These are phyloP conservation scores for Nyleta sp. DNA, from an alignment of 2,888 invertebrate genomes.

Conservation along the genomic window DNA sequence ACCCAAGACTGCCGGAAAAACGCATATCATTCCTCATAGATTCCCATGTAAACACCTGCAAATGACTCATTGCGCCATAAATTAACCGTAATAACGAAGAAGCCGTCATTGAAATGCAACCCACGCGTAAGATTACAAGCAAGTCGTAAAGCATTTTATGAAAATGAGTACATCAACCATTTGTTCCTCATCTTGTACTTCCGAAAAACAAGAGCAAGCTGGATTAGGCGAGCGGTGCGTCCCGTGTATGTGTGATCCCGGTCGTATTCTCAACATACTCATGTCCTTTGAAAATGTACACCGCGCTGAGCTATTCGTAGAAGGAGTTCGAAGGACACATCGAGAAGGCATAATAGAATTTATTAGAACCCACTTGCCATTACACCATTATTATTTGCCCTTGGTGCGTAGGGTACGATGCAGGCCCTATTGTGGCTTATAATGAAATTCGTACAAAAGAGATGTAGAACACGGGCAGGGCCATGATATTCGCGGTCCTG, in stretches of 20 bases:
- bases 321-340: slow-evolving; percentile 60
- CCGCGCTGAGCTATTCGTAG: slow-evolving; percentile 42
- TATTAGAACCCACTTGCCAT: slow-evolving; percentile 74
- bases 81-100: too few species aligned
- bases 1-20: too few species aligned
- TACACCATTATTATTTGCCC: slow-evolving; percentile 69
- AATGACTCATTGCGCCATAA: too few species aligned
- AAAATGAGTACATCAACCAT: too few species aligned
- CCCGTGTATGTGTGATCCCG: neutral
- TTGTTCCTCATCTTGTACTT: slow-evolving; percentile 4
- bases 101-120: too few species aligned
- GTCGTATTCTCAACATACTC: slow-evolving; percentile 29
- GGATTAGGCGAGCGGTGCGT: neutral
- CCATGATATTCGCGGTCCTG: slow-evolving; percentile 49
- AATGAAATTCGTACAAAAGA: slow-evolving; percentile 73
- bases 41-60: too few species aligned
- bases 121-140: too few species aligned
- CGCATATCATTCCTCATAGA: too few species aligned
- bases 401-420: slow-evolving; percentile 36
- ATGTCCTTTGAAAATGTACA: slow-evolving; percentile 47
- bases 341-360: slow-evolving; percentile 70
- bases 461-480: slow-evolving; percentile 61
- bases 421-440: slow-evolving; percentile 69
- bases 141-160: too few species aligned
- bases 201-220: slow-evolving; percentile 22